Evolutionary conservation across 2,113 vertebrate genomes (phyloP).

Genomic region (Mystacornis crossleyi): DNA sequence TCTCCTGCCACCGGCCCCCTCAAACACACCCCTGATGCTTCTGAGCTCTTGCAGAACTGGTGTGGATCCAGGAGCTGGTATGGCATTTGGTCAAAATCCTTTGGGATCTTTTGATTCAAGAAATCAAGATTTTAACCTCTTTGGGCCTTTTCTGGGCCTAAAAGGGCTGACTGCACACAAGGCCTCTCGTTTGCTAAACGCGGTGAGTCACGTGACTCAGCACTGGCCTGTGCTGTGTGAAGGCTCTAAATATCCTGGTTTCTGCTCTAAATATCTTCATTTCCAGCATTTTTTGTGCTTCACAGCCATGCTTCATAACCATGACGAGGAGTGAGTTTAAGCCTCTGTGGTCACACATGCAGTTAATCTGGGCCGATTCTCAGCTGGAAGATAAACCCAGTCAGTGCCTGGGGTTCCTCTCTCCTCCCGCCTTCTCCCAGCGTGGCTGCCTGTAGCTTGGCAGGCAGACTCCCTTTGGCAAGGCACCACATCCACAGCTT

Average conservation of each 20-base stretch:
- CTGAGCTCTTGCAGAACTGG: neutral
- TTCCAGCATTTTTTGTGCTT: neutral
- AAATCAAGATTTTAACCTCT: neutral
- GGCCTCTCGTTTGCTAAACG: neutral
- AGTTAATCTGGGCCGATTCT: neutral
- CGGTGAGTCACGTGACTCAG: fast-evolving
- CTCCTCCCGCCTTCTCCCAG: neutral
- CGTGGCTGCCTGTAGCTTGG: neutral
- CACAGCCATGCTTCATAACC: neutral
- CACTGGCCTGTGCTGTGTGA: neutral
- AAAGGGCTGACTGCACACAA: neutral
- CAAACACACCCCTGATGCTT: neutral
- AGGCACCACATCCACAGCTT: neutral
- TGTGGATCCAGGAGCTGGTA: neutral
- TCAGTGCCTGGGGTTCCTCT: neutral
- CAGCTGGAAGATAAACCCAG: neutral
- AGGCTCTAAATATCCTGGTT: neutral
- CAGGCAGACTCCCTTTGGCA: neutral
- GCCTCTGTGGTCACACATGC: neutral
- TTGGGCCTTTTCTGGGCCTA: neutral
- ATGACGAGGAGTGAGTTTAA: neutral
- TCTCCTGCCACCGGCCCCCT: neutral
- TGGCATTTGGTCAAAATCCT: neutral
- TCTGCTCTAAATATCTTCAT: neutral
- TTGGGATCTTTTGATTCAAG: neutral